These are phyloP conservation scores for Orientallactaga bullata DNA, from an alignment of 2,113 vertebrate species.

Conservation along the genomic window DNA sequence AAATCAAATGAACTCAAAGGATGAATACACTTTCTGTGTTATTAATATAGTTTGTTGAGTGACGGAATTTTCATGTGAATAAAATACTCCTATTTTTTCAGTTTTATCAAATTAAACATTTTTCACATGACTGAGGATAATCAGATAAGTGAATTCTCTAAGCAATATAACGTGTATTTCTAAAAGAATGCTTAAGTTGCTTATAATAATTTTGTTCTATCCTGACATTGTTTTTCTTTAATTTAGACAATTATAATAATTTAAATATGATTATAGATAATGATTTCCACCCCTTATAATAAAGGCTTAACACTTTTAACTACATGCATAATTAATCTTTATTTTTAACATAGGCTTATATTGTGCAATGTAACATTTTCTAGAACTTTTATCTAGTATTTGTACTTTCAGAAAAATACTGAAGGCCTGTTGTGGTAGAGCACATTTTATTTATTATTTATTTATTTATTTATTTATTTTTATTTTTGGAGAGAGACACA, in stretches of 20 bases:
- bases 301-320: slow-evolving; percentile 60
- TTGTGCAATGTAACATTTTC: slow-evolving; percentile 69
- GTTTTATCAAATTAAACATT: slow-evolving; percentile 32
- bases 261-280: slow-evolving; percentile 61
- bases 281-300: slow-evolving; percentile 61
- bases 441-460: too few species aligned
- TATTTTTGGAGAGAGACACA: too few species aligned
- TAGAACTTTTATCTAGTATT: slow-evolving; percentile 66
- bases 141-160: background rate
- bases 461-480: too few species aligned
- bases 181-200: background rate
- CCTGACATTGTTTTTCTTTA: slow-evolving; percentile 1
- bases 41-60: background rate
- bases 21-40: background rate
- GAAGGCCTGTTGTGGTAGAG: too few species aligned
- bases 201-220: background rate
- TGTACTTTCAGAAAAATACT: slow-evolving; percentile 61
- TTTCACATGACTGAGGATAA: background rate
- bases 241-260: slow-evolving; percentile 51
- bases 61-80: background rate
- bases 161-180: background rate
- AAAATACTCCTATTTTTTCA: background rate
- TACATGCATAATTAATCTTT: slow-evolving; percentile 74
- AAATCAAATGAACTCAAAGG: background rate
- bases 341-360: slow-evolving; percentile 66